Base-by-base conservation (phyloP, 23 tunicate genomes). In the Phallusia fumigata region DNA sequence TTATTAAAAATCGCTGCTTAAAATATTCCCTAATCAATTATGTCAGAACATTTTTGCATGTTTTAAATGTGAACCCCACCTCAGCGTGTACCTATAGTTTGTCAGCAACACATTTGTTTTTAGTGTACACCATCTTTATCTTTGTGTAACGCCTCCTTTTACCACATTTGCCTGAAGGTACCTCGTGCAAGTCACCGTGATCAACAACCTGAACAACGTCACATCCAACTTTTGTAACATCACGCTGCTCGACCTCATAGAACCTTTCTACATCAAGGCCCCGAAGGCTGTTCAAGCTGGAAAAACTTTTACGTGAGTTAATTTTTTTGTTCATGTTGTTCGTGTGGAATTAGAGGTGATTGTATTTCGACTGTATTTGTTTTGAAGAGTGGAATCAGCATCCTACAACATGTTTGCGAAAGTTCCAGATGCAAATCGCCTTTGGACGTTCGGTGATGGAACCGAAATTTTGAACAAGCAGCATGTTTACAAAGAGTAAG, bases 361-460 rank as follows among this genome's bases (percentile, higher is more conserved):
- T 40, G 47, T 40, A 40, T 40, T 40, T 40, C 10, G 47, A 40
- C 5, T 10, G 5, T 40, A 3, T 40, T 40, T 40, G 47, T 3
- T 40, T 8, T 58, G 3, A 11, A 58, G 69, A 3, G 69, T 58
- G 28, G 28, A 24, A 13, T 58, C 69, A 6, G 28, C 26, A 22
- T 58, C 16, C 15, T 58, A 58, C 69, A 58, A 58, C 16, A 22
- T 22, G 28, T 21, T 21, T 58, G 26, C 69, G 3, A 58, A 58
- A 58, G 28, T 58, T 58, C 69, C 69, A 16, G 76, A 76, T 31
- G 53, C 53, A 52, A 34, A 33, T 32, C 13, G 52, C 18, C 32
- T 31, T 22, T 84, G 87, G 87, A 52, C 75, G 12, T 75, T 84
- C 75, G 87, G 87, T 0, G 87, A 84, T 34, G 87, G 87, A 0